A percentile compares a stretch with the other conserved stretches of the same genome.
Conservation (phyloP, 1,140 invertebrate species). For the Pseudomyrmex cubaensis region DNA sequence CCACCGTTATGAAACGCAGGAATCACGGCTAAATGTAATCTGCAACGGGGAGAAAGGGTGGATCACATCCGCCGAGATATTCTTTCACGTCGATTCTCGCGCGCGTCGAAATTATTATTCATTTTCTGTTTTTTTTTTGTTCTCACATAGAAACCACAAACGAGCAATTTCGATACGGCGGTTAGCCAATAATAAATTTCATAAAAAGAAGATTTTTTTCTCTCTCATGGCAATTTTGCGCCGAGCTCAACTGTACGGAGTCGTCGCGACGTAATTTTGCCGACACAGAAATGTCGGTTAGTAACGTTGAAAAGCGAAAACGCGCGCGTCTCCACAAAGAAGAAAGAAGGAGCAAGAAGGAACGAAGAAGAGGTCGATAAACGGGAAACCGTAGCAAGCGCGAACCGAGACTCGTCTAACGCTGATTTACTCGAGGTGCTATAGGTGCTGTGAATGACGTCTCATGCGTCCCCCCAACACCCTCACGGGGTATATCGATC, state of each 20-base stretch:
- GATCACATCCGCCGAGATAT: slow-evolving; percentile 29
- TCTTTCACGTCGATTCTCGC: slow-evolving; percentile 29
- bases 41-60: background rate
- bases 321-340: background rate
- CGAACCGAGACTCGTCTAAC: slow-evolving; percentile 60
- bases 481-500: slow-evolving; percentile 62
- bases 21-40: slow-evolving; percentile 62
- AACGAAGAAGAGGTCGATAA: slow-evolving; percentile 13
- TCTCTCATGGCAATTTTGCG: too few relatives aligned
- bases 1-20: slow-evolving; percentile 26
- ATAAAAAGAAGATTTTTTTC: background rate
- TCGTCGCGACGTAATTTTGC: background rate
- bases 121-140: background rate
- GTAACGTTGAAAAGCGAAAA: slow-evolving; percentile 8
- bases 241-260: background rate
- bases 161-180: slow-evolving; percentile 3
- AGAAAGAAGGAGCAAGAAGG: background rate
- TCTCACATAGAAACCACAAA: slow-evolving; percentile 27
- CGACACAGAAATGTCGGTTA: slow-evolving; percentile 35
- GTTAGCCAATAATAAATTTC: slow-evolving; percentile 27
- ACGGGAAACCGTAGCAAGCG: background rate
- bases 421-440: slow-evolving; percentile 53
- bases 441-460: slow-evolving; percentile 54
- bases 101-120: slow-evolving; percentile 39
- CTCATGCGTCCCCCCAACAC: slow-evolving; percentile 65